Base-by-base conservation (phyloP, 2,888 invertebrate genomes). In the Cyclophora albipunctata region DNA sequence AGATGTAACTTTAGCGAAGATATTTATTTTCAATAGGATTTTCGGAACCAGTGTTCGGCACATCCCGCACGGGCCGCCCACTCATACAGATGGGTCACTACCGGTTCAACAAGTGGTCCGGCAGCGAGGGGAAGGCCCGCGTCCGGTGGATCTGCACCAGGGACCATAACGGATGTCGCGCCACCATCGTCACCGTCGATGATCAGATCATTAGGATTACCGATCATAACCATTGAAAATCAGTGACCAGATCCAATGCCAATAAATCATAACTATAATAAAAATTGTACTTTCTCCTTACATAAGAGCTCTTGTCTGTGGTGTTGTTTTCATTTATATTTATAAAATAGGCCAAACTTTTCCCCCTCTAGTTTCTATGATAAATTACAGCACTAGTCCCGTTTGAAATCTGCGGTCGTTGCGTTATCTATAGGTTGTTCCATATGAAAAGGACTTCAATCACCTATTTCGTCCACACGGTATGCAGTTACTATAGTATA, bases 121-220 rank as follows among this genome's bases (percentile, higher is more conserved):
- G 48, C 20, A 20, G 68, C 5, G 34, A 40, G 6, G 45, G 34
- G 40, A 43, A 35, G 0, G 59, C 67, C 3, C 63, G 63, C 46
- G 58, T 60, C 2, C 58, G 72, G 0, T 79, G 78, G 77, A 56
- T 53, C 1, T 80, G 77, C 45, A 57, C 64, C 34, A 66, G 55
- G 58, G 48, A 54, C 34, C 41, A 43, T 1, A 35, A 44, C 0
- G 60, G 59, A 3, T 74, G 74, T 48, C 60, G 60, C 4, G 68
- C 71, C 4, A 45, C 59, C 3, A 49, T 75, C 37, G 49, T 58
- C 7, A 75, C 75, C 3, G 5, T 69, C 2, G 52, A 65, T 46
- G 55, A 66, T 20, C 50, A 54, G n/a, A 54, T 61, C 4, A 7
- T 63, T 34, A 46, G 48, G 3, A 41, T 45, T 34, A 57, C 56